Evolutionary conservation across 2,113 vertebrate species (phyloP).

Genomic region (Entosphenus tridentatus): DNA sequence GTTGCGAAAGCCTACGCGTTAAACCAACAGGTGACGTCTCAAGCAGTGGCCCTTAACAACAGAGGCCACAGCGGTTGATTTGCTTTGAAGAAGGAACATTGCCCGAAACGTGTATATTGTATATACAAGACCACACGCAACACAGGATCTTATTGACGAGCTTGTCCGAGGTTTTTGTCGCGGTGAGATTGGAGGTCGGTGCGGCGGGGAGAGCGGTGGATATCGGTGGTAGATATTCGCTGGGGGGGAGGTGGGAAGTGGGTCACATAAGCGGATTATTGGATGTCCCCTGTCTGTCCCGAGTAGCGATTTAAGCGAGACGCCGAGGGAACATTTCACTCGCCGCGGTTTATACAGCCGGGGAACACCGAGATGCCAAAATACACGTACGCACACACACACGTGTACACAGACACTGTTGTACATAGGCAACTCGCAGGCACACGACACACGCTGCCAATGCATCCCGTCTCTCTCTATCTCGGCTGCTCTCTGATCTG

Average conservation of each 20-base stretch:
- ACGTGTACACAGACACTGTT: not conserved
- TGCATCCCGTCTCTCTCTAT: no score
- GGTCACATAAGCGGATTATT: not conserved
- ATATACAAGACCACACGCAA: no score
- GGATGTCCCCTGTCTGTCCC: not conserved
- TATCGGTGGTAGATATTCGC: not conserved
- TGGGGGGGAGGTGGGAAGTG: not conserved
- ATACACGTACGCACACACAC: no score
- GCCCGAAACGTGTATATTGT: no score
- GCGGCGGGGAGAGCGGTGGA: not conserved
- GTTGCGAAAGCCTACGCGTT: no score
- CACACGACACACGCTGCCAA: conserved; percentile 57
- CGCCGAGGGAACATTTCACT: not conserved
- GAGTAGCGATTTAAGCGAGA: not conserved
- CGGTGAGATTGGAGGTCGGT: not conserved
- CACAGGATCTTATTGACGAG: no score
- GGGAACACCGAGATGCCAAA: not conserved
- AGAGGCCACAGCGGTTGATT: no score
- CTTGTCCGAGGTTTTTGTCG: no score
- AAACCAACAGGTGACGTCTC: no score
- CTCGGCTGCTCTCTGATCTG: no score
- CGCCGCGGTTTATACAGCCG: not conserved
- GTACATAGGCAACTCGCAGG: conserved; percentile 31
- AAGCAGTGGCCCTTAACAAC: no score
- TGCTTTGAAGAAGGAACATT: fast-evolving